phyloP scores from a whole-genome alignment of 2,888 invertebrate genomes.

The Muschampia plurimacula region DNA sequence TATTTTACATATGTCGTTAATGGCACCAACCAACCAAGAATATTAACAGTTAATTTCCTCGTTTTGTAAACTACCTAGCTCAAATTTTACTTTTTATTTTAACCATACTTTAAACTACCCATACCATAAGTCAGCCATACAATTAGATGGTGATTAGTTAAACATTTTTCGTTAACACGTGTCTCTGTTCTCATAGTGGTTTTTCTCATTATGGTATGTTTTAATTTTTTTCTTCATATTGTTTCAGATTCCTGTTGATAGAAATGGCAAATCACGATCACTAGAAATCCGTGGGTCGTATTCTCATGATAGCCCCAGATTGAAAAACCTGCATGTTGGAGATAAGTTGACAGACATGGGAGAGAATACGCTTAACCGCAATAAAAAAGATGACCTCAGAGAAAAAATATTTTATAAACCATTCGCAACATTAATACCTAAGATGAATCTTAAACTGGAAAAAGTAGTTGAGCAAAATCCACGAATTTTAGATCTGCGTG shows the following conservation, averaged over 20 bases:
- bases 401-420: constrained; percentile 69
- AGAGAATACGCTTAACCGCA: constrained; percentile 57
- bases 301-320: constrained; percentile 63
- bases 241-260: constrained; percentile 80
- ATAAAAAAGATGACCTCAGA: constrained; percentile 62
- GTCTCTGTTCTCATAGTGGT: neutral
- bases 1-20: too few relatives aligned
- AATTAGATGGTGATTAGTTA: too few relatives aligned
- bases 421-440: constrained; percentile 75
- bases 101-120: too few relatives aligned
- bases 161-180: neutral
- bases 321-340: constrained; percentile 61
- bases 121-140: too few relatives aligned
- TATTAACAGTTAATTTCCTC: too few relatives aligned
- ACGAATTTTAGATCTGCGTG: constrained; percentile 77
- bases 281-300: constrained; percentile 71
- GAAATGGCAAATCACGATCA: constrained; percentile 75
- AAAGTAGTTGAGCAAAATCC: constrained; percentile 77
- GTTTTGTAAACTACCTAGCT: too few relatives aligned
- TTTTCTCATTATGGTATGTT: neutral
- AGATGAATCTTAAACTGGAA: constrained; percentile 76
- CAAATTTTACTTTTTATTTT: too few relatives aligned
- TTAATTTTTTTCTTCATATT: constrained; percentile 44
- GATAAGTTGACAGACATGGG: constrained; percentile 55
- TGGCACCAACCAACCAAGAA: too few relatives aligned